Base-by-base conservation (phyloP, 2,113 vertebrate species). In the Perognathus longimembris region DNA sequence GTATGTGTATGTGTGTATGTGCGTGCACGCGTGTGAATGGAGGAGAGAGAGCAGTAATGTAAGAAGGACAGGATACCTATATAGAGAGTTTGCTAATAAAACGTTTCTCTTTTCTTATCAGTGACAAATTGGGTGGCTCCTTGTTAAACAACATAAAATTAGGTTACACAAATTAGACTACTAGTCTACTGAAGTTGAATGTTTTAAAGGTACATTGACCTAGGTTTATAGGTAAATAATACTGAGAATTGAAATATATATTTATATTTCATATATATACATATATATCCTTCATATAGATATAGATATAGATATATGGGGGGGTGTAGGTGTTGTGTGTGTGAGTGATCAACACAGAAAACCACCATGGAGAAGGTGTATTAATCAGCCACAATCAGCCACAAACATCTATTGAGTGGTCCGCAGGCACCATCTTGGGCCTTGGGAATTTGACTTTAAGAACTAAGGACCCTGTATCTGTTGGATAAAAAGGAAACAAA, bases 91-190 rank as follows among this genome's bases (percentile, higher is more conserved):
- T 78, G 11, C 45, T 82, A 57, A 36, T 10, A 30, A 91, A 93
- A 73, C 54, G 8, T 28, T 91, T 76, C 50, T 36, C 24, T 32
- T 82, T 73, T 30, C 22, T 73, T 30, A 34, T 28, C 22, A 45
- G 70, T 78, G 21, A 89, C 21, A 95, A 85, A 89, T 8, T 93
- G 7, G 26, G 14, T 61, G 30, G 11, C 20, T 67, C 24, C 6
- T 36, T 24, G 30, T 88, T 57, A 81, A 94, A 85, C 11, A 79
- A 71, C 26, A 32, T 63, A 80, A 91, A 92, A 81, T 78, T 18
- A 80, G 30, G 22, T 71, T 76, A 74, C 42, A 38, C 10, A 75
- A 85, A 83, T 82, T 75, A 75, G 3, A 79, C 75, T 36, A 59
- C n/a, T 36, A 61, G 0, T 81, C 45, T 81, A 17, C 21, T 67